Evolutionary conservation across 1,140 invertebrate species (phyloP).

Genomic region (Charaxes varanes): DNA sequence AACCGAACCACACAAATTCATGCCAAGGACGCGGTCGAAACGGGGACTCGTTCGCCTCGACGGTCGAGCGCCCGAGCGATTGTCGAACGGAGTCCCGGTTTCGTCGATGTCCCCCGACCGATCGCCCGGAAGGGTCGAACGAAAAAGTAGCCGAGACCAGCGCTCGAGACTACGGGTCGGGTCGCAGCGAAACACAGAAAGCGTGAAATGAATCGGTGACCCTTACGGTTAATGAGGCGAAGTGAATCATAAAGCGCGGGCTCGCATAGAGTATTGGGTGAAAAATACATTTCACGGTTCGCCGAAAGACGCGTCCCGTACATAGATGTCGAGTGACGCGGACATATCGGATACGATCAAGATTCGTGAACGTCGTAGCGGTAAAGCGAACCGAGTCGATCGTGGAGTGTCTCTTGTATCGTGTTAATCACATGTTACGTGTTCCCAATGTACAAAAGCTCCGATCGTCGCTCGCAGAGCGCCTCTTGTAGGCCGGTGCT

Average conservation of each 20-base stretch:
- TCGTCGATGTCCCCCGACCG: too few species aligned
- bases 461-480: conserved; percentile 35
- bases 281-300: conserved; percentile 66
- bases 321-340: conserved; percentile 43
- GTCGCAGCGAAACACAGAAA: conserved; percentile 59
- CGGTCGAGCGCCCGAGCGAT: too few species aligned
- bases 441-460: conserved; percentile 32
- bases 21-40: conserved; percentile 54
- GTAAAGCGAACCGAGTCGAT: conserved; percentile 70
- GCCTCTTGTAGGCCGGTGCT: conserved; percentile 33
- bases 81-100: conserved; percentile 45
- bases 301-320: conserved; percentile 44
- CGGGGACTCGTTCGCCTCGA: conserved; percentile 44
- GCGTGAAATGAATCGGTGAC: conserved; percentile 41
- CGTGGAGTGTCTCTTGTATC: conserved; percentile 53
- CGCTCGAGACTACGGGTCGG: conserved; percentile 27
- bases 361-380: conserved; percentile 70
- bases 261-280: conserved; percentile 70
- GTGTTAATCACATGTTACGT: conserved; percentile 71
- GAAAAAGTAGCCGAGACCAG: too few species aligned
- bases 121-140: too few species aligned
- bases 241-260: conserved; percentile 56
- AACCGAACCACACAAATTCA: conserved; percentile 51
- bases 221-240: conserved; percentile 62
- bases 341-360: conserved; percentile 40